phyloP scores from a whole-genome alignment of 2,113 vertebrate species.

The Nothobranchius kuhntae region DNA sequence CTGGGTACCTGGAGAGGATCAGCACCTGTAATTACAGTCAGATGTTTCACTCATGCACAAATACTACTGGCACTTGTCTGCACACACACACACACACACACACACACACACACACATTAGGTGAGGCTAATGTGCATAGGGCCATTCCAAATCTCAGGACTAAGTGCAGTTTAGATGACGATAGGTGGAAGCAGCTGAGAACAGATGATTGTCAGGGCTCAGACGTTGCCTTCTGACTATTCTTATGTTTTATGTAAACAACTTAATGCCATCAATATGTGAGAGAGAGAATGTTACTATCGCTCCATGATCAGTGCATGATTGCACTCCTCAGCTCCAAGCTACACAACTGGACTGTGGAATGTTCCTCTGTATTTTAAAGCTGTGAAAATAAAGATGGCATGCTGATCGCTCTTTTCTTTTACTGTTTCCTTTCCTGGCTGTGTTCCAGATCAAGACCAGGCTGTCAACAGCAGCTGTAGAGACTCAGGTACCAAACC shows the following conservation, averaged over 20 bases:
- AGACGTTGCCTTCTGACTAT: conserved; percentile 5
- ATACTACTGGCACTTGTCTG: conserved; percentile 36
- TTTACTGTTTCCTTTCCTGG: conserved; percentile 24
- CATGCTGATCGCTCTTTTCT: conserved; percentile 21
- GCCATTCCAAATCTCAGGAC: conserved; percentile 30
- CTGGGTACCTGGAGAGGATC: conserved; percentile 25
- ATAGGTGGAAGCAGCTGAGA: conserved; percentile 15
- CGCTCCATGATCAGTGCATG: conserved; percentile 1
- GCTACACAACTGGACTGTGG: conserved; percentile 9
- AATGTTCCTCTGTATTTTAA: conserved; percentile 21
- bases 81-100: conserved; percentile 27
- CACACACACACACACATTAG: conserved; percentile 31
- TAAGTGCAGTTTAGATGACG: conserved; percentile 35
- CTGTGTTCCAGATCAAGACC: conserved; percentile 65
- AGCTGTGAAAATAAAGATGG: conserved; percentile 2
- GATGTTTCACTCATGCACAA: conserved; percentile 52
- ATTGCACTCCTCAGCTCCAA: background rate
- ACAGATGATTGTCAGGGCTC: conserved; percentile 18
- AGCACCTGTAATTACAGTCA: conserved; percentile 64
- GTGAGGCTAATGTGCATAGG: conserved; percentile 35
- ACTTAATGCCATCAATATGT: background rate
- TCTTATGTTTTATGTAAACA: conserved; percentile 2
- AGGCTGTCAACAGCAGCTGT: conserved; percentile 51
- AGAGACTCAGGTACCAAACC: conserved; percentile 58
- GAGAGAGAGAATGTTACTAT: conserved; percentile 18